These are phyloP conservation scores for Mylabris sibirica DNA, from an alignment of 2,888 invertebrate species.

Conservation along the genomic window DNA sequence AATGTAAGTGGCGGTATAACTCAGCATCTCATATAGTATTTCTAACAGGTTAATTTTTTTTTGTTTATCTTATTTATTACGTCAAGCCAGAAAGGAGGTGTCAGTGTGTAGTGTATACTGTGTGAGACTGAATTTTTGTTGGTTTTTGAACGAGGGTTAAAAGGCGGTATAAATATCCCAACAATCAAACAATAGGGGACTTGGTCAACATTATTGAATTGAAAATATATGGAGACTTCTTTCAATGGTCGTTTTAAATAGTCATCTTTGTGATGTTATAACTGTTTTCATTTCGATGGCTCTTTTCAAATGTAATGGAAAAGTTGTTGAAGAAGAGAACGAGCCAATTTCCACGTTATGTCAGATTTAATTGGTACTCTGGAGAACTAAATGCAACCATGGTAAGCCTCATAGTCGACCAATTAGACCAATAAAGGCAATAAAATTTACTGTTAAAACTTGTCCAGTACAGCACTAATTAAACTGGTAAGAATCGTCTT, in stretches of 20 bases:
- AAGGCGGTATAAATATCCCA: not conserved
- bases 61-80: conserved; percentile 32
- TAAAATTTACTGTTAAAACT: conserved; percentile 11
- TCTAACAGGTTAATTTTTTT: conserved; percentile 31
- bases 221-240: not conserved
- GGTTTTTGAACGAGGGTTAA: not conserved
- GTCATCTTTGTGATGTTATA: not conserved
- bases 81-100: conserved; percentile 7
- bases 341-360: conserved; percentile 12
- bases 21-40: conserved; percentile 28
- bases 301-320: not conserved
- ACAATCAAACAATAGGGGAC: conserved; percentile 1
- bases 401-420: not conserved
- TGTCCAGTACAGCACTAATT: conserved; percentile 3
- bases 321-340: not conserved
- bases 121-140: not conserved
- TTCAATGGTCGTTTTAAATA: too few relatives aligned
- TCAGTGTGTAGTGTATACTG: not conserved
- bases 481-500: not conserved
- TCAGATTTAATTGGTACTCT: conserved; percentile 3
- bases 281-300: not conserved
- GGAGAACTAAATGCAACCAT: not conserved
- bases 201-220: not conserved
- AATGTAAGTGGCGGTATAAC: conserved; percentile 32
- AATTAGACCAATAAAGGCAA: conserved; percentile 12